Percentiles rank a stretch among this genome's conserved stretches.
Conservation (phyloP, 1,140 invertebrate species). For the Euura saliciscinereae region DNA sequence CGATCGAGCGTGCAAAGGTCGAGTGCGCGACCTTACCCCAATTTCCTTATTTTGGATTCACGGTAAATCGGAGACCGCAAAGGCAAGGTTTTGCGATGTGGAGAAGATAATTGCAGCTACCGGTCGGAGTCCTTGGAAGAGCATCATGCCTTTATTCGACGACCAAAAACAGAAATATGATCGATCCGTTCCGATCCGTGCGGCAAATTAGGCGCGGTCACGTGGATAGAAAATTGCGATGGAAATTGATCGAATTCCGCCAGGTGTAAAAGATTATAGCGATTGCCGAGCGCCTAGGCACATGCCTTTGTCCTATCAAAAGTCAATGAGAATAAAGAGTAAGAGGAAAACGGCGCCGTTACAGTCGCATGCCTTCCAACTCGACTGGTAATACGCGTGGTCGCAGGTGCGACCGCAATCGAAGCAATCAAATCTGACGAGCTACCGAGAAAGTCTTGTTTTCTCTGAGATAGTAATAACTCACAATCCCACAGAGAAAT, state of each 20-base stretch:
- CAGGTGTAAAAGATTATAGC: background rate
- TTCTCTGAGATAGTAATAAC: background rate
- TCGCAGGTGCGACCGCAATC: constrained; percentile 6
- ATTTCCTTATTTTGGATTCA: constrained; percentile 30
- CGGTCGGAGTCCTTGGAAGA: background rate
- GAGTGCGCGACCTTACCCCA: constrained; percentile 48
- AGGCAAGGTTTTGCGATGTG: background rate
- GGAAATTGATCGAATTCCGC: no score
- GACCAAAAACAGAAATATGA: background rate
- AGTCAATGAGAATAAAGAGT: background rate
- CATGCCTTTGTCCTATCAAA: background rate
- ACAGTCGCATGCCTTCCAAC: background rate
- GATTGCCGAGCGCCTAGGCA: background rate
- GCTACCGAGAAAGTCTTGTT: constrained; percentile 3
- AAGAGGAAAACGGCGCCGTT: background rate
- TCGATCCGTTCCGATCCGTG: background rate
- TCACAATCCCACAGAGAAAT: background rate
- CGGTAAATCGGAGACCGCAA: background rate
- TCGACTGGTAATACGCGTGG: background rate
- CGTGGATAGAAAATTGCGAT: no score
- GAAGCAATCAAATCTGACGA: constrained; percentile 1
- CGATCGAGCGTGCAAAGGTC: constrained; percentile 35
- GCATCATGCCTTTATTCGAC: no score
- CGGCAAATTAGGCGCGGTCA: background rate
- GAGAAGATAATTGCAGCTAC: no score